Evolutionary conservation across 2,888 invertebrate species (phyloP).

Genomic region (Drosophila monieri): DNA sequence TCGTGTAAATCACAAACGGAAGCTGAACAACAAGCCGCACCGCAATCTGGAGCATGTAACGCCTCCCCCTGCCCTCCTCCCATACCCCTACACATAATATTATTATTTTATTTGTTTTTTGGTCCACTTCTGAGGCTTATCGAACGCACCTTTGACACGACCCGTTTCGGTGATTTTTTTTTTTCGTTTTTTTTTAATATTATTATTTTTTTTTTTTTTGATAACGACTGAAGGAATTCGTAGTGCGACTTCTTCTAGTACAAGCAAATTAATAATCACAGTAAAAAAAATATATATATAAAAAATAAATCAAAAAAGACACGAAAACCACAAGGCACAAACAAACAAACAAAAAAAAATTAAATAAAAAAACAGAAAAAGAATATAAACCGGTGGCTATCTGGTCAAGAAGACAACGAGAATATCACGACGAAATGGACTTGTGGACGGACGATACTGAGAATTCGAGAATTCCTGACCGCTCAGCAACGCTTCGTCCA

Average conservation of each 20-base stretch:
- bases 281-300: conserved; percentile 3
- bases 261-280: background rate
- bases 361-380: conserved; percentile 11
- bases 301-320: background rate
- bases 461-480: conserved; percentile 18
- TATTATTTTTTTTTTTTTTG: conserved; percentile 12
- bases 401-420: conserved; percentile 5
- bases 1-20: conserved; percentile 9
- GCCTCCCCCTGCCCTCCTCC: conserved; percentile 10
- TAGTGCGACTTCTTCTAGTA: conserved; percentile 1
- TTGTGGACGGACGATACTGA: background rate
- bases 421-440: conserved; percentile 2
- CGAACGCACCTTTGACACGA: conserved; percentile 60
- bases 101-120: background rate
- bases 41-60: conserved; percentile 10
- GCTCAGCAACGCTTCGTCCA: conserved; percentile 63
- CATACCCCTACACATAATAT: background rate
- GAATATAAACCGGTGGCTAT: conserved; percentile 56
- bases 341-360: background rate
- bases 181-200: background rate
- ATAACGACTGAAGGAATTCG: conserved; percentile 13
- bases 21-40: background rate
- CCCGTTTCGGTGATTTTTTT: conserved; percentile 16
- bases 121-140: conserved; percentile 14
- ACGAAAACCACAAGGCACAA: background rate